Evolutionary conservation across 2,888 invertebrate genomes (phyloP), one percentile per base, ranked within the genome.

Genomic region (Xestoiulus laeticollis): DNA sequence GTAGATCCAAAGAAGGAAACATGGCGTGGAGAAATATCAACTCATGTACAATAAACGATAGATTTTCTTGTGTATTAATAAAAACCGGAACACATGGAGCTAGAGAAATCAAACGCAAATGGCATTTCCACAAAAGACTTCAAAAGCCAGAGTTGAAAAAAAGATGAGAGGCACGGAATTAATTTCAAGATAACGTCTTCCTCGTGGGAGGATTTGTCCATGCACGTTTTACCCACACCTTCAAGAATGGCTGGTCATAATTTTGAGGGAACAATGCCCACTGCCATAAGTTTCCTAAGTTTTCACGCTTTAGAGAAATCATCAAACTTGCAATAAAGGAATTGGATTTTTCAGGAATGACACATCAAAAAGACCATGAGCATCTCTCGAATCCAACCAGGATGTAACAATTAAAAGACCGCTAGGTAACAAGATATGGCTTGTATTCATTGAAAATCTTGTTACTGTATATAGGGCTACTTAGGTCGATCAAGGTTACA

Each of bases 41-140:
- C 30, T 78, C 30, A 14, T 78, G 78, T 26, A 78, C 78, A 30
- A 78, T 78, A 78, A 48, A 78, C 30, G 78, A 78, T 78, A 12
- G 78, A 78, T 78, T 30, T 78, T 78, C 78, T 78, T 12, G 30
- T 14, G 78, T 78, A 78, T 78, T 26, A 78, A 78, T 78, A 78
- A 78, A 26, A 78, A 78, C 78, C 78, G 78, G 78, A 78, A 78
- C 30, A 30, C 30, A 14, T 14, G 26, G n/a, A 78, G 30, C 26
- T 12, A 12, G 30, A 0, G 8, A 30, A 78, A 78, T 78, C 78
- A 78, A 78, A 78, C 30, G 26, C 30, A 3, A 78, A 78, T 78
- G 78, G 30, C 78, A 78, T 30, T 30, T 78, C 78, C 30, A 78
- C 78, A 78, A 78, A 14, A 78, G 22, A 14, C 30, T 12, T 78